Percentiles rank a stretch among this genome's conserved stretches.
Evolutionary conservation across 1,140 invertebrate genomes (phyloP).

Genomic region (Drosophila hydei): DNA sequence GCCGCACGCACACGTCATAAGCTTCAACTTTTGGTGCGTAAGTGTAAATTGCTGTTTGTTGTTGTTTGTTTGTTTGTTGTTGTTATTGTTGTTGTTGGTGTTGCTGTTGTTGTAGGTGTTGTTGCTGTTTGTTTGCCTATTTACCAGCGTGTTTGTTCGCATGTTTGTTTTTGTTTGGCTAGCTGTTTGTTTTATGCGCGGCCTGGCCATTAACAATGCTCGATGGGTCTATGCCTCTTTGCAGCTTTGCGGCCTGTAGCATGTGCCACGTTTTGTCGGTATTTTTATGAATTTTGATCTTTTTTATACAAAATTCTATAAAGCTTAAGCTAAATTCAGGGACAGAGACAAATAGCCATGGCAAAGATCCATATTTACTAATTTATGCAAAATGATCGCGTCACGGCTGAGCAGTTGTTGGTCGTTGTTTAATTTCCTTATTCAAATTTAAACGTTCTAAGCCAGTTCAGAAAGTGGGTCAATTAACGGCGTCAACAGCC

Average conservation of each 20-base stretch:
- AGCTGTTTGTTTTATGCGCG: slow-evolving; percentile 67
- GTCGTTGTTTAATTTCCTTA: slow-evolving; percentile 57
- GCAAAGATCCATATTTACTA: slow-evolving; percentile 47
- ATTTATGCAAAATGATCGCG: slow-evolving; percentile 64
- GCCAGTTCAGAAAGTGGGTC: slow-evolving; percentile 67
- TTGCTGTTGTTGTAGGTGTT: slow-evolving; percentile 36
- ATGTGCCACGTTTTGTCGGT: slow-evolving; percentile 45
- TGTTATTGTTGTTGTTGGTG: slow-evolving; percentile 38
- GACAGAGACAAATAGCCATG: slow-evolving; percentile 7
- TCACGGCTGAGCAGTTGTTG: not conserved
- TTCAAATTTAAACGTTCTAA: slow-evolving; percentile 70
- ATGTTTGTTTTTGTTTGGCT: slow-evolving; percentile 52
- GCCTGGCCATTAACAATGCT: slow-evolving; percentile 68
- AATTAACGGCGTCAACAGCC: slow-evolving; percentile 68
- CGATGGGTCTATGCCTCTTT: slow-evolving; percentile 57
- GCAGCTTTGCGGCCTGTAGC: slow-evolving; percentile 52
- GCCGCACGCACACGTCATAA: slow-evolving; percentile 55
- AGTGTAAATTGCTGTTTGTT: slow-evolving; percentile 80
- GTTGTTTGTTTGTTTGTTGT: slow-evolving; percentile 46
- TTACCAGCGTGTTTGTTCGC: slow-evolving; percentile 41
- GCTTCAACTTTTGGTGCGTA: slow-evolving; percentile 73
- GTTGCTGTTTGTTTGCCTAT: slow-evolving; percentile 44
- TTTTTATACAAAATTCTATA: slow-evolving; percentile 24
- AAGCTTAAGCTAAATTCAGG: slow-evolving; percentile 41
- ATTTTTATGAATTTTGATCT: not conserved